phyloP scores from a whole-genome alignment of 2,888 invertebrate species.

The Corbicula japonica region DNA sequence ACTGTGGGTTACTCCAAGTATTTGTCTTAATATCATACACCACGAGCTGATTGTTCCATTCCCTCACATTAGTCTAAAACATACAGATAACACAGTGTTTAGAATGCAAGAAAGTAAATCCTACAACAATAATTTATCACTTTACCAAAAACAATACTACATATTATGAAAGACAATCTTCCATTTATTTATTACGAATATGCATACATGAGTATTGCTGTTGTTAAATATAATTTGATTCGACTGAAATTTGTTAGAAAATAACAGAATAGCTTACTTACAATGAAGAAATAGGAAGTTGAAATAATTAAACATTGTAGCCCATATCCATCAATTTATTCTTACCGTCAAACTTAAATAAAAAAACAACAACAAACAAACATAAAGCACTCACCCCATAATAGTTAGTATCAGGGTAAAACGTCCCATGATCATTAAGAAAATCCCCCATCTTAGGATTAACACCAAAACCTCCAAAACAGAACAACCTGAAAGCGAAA shows the following conservation, averaged over 20 bases:
- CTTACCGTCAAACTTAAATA: not conserved
- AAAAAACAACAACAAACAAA: not conserved
- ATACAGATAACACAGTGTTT: too few relatives aligned
- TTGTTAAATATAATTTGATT: too few relatives aligned
- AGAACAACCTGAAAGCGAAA: conserved; percentile 76
- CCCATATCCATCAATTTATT: not conserved
- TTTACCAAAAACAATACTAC: not conserved
- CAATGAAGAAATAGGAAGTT: not conserved
- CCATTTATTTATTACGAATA: not conserved
- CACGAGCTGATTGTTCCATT: conserved; percentile 84
- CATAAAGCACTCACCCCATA: conserved; percentile 18
- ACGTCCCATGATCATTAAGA: conserved; percentile 66
- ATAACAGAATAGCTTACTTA: not conserved
- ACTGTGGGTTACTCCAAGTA: conserved; percentile 77
- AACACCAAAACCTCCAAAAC: conserved; percentile 82
- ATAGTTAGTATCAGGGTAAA: conserved; percentile 51
- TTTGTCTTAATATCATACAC: conserved; percentile 74
- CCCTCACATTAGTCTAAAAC: conserved; percentile 63
- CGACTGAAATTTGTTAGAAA: not conserved
- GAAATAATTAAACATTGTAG: not conserved
- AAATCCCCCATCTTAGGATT: conserved; percentile 9
- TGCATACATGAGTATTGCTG: too few relatives aligned
- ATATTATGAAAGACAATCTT: not conserved
- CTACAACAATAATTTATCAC: not conserved
- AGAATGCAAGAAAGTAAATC: conserved; percentile 6